Base-by-base conservation (phyloP, 2,113 vertebrate genomes). In the Antigone vipio region DNA sequence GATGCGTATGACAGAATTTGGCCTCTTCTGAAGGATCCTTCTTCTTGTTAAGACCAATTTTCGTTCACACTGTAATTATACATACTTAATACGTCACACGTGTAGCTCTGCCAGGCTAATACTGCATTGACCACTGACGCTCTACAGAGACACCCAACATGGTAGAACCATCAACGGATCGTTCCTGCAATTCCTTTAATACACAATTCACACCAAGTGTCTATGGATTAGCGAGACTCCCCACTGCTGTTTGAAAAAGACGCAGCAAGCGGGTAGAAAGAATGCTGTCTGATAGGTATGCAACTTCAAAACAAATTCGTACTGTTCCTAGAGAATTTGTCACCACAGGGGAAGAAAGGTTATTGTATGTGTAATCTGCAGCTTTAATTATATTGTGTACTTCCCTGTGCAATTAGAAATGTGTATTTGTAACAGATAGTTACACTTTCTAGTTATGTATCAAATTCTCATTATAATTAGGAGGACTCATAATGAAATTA, bases 401-500 rank as follows among this genome's bases (percentile, higher is more conserved):
- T 96, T 94, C 53, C 69, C 66, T 84, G 85, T 71, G 88, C 90
- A 96, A 97, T 98, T 90, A 96, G 95, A 86, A 96, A 84, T 82
- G 90, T 83, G 80, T 81, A 92, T 97, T 96, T 97, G 83, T 96
- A 98, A 92, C 81, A 97, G 95, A 97, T 78, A 97, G 92, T 91
- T 97, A 95, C 92, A 93, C 85, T 96, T 98, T 74, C 92, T 96
- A 85, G 85, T 97, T 97, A 94, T 29, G 55, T 89, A 96, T 97
- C 93, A 96, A 93, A 97, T 96, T 97, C 90, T 96, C 42, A 24
- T 97, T 97, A 91, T 97, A 95, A 98, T 96, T 96, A 95, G 92
- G 84, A 95, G 98, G 97, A 98, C 76, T 98, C 96, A 98, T 85
- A 98, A 97, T 89, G 90, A 93, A 97, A 98, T 97, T 92, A 95